Percentiles rank a stretch among this genome's conserved stretches.
These are phyloP conservation scores for Drosophila rellima DNA, from an alignment of 2,888 invertebrate species.

Conservation along the genomic window DNA sequence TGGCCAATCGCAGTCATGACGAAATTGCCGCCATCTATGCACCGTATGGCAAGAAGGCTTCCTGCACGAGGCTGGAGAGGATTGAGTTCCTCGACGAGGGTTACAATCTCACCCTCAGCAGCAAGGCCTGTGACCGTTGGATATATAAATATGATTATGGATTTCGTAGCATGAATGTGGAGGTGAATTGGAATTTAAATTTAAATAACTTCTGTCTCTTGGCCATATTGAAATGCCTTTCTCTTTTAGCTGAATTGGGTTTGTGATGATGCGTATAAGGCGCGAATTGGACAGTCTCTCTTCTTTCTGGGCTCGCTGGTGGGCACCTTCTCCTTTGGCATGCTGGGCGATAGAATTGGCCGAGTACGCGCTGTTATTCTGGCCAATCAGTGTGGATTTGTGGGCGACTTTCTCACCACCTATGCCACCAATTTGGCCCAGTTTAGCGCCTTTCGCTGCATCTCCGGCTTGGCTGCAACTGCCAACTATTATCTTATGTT, in stretches of 20 bases:
- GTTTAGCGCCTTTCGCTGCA: conserved; percentile 86
- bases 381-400: conserved; percentile 86
- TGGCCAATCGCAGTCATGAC: conserved; percentile 68
- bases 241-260: conserved; percentile 50
- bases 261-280: conserved; percentile 87
- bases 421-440: conserved; percentile 85
- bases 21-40: conserved; percentile 79
- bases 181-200: conserved; percentile 85
- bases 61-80: conserved; percentile 74
- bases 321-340: conserved; percentile 87
- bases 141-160: conserved; percentile 87
- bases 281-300: conserved; percentile 87
- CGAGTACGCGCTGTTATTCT: conserved; percentile 87
- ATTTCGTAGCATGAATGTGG: conserved; percentile 88
- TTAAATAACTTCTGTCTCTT: not conserved
- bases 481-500: conserved; percentile 88
- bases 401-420: conserved; percentile 87
- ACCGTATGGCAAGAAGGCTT: conserved; percentile 71
- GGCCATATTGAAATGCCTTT: not conserved
- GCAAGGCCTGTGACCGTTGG: conserved; percentile 86
- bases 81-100: conserved; percentile 45
- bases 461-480: conserved; percentile 88
- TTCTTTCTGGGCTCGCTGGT: conserved; percentile 88
- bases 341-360: conserved; percentile 87
- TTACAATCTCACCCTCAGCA: conserved; percentile 68